Percentiles rank a stretch among this genome's conserved stretches.
phyloP scores from a whole-genome alignment of 2,797 vertebrate species.

The Melanotaenia boesemani region DNA sequence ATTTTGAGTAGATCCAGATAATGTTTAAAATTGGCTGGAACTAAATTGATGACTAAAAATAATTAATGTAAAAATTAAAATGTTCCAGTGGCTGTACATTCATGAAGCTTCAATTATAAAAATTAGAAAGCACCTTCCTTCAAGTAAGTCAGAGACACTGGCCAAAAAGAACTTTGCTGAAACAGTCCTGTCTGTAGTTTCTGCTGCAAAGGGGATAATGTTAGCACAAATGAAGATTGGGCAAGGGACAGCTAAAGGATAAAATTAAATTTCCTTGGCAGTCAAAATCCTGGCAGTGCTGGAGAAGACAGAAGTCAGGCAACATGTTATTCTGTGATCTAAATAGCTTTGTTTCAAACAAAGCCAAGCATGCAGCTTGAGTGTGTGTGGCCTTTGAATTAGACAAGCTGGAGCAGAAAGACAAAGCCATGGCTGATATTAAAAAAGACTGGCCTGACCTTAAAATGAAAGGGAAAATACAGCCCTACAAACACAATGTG shows the following conservation, averaged over 20 bases:
- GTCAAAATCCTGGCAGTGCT: neutral
- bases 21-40: neutral
- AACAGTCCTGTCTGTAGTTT: neutral
- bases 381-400: conserved; percentile 1
- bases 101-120: neutral
- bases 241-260: conserved; percentile 35
- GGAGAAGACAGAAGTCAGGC: neutral
- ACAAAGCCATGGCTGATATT: neutral
- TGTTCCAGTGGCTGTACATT: neutral
- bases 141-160: neutral
- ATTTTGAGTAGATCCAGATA: neutral
- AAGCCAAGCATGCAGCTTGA: neutral
- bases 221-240: neutral
- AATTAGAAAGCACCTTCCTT: neutral
- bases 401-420: neutral
- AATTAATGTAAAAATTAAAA: neutral
- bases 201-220: neutral
- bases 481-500: neutral
- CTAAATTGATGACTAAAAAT: neutral
- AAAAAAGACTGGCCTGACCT: conserved; percentile 2
- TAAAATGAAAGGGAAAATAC: neutral
- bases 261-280: neutral
- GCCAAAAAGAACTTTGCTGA: neutral
- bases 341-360: neutral
- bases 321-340: conserved; percentile 3